Conservation (phyloP, 2,888 invertebrate genomes). For the Neocrepidodera transversa region DNA sequence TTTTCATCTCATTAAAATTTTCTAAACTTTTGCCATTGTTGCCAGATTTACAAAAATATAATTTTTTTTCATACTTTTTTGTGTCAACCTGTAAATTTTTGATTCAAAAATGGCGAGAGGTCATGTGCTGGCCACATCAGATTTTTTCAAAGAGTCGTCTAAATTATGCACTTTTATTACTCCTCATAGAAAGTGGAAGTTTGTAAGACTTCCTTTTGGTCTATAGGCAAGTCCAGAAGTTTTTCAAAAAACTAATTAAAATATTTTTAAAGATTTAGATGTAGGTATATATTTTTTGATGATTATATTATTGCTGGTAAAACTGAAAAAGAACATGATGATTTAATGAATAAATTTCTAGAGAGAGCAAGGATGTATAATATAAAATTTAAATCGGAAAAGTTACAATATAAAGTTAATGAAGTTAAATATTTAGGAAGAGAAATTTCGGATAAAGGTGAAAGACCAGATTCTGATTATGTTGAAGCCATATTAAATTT, state of each 20-base stretch:
- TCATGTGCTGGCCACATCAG: no score
- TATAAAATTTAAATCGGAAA: constrained; percentile 15
- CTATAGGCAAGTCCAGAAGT: constrained; percentile 42
- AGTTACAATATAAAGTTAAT: constrained; percentile 13
- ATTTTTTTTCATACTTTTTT: no score
- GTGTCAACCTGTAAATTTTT: no score
- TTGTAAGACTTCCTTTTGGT: constrained; percentile 43
- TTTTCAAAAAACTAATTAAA: constrained; percentile 40
- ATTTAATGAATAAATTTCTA: constrained; percentile 36
- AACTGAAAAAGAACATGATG: constrained; percentile 40
- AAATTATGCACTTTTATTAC: constrained; percentile 39
- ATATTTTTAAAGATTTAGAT: constrained; percentile 40
- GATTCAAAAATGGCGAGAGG: no score
- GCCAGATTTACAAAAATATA: no score
- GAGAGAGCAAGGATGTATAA: constrained; percentile 33
- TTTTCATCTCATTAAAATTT: no score
- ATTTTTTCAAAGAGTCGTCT: no score
- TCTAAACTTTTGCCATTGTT: no score
- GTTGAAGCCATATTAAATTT: constrained; percentile 3
- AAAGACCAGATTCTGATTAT: constrained; percentile 13
- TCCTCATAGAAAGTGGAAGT: constrained; percentile 37
- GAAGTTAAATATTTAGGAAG: constrained; percentile 8
- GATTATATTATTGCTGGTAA: constrained; percentile 42
- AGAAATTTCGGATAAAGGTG: constrained; percentile 9
- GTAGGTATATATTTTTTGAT: constrained; percentile 36